Percentiles rank a stretch among this genome's conserved stretches.
These are phyloP conservation scores for Diadema setosum DNA, from an alignment of 35 echinoderm and acorn worm species.

Conservation along the genomic window DNA sequence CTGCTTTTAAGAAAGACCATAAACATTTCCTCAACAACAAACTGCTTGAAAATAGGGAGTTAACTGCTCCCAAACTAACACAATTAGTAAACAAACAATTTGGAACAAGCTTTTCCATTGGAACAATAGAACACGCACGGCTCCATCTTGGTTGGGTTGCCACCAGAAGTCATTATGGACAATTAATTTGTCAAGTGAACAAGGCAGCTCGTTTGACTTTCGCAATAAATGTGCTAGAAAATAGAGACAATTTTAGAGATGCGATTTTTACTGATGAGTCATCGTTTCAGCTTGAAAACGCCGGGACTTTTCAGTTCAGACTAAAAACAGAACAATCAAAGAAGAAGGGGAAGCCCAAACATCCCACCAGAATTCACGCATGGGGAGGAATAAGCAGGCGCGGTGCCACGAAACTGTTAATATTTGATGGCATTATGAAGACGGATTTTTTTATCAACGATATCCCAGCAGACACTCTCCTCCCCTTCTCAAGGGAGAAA, in stretches of 20 bases:
- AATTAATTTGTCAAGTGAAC: neutral
- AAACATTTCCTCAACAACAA: conserved; percentile 10
- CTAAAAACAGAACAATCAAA: neutral
- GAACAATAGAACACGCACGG: neutral
- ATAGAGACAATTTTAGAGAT: neutral
- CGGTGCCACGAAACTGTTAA: neutral
- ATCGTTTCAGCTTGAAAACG: neutral
- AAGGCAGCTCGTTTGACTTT: neutral
- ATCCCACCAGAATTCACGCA: conserved; percentile 27
- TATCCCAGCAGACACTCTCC: neutral
- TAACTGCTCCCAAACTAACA: neutral
- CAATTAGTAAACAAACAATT: neutral
- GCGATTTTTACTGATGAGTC: neutral
- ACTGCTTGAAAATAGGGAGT: conserved; percentile 16
- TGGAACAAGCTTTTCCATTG: neutral
- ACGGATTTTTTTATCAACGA: neutral
- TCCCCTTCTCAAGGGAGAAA: neutral
- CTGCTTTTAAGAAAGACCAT: neutral
- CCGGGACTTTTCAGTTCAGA: neutral
- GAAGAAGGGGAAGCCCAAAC: conserved; percentile 40
- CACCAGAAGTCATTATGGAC: neutral
- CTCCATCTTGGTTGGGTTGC: neutral
- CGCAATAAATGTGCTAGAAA: neutral
- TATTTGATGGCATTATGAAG: conserved; percentile 47
- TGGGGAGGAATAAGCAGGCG: conserved; percentile 31